These are phyloP conservation scores for Schizopygopsis malacanthus DNA, from an alignment of 2,797 vertebrate species.

Conservation along the genomic window DNA sequence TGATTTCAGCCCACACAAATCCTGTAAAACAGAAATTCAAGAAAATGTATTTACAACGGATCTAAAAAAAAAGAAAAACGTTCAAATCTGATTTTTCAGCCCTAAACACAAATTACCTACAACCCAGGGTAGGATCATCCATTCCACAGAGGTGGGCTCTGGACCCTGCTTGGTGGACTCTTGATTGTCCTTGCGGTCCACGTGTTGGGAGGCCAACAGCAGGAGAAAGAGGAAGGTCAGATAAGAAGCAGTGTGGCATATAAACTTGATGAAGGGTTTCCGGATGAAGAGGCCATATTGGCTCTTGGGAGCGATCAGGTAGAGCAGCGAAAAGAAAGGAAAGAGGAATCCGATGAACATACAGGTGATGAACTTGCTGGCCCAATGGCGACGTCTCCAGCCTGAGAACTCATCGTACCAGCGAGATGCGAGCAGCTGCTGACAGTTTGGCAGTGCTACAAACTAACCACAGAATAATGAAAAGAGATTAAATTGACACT, in stretches of 20 bases:
- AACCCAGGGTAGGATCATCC: constrained; percentile 96
- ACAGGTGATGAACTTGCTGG: constrained; percentile 94
- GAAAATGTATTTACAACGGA: not conserved
- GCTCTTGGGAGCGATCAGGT: constrained; percentile 96
- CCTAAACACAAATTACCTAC: constrained; percentile 76
- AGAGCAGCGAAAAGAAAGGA: constrained; percentile 92
- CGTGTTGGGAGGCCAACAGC: constrained; percentile 95
- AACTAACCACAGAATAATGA: constrained; percentile 80
- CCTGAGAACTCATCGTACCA: constrained; percentile 99
- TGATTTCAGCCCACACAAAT: constrained; percentile 99
- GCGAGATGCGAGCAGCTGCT: constrained; percentile 94
- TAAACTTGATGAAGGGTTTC: constrained; percentile 99
- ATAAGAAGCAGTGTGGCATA: constrained; percentile 99
- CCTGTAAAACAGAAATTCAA: constrained; percentile 75
- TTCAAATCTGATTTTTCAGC: not conserved
- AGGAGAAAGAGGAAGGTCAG: constrained; percentile 97
- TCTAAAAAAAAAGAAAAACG: too few species aligned
- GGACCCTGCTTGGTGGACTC: constrained; percentile 83
- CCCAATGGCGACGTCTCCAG: constrained; percentile 97
- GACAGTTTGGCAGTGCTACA: constrained; percentile 98
- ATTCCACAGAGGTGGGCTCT: constrained; percentile 92
- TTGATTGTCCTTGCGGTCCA: constrained; percentile 66
- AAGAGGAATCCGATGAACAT: constrained; percentile 95
- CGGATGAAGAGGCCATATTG: constrained; percentile 94
- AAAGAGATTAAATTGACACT: not conserved